Percentiles rank a stretch among this genome's conserved stretches.
phyloP scores from a whole-genome alignment of 1,140 invertebrate species.

The Bombus waltoni region DNA sequence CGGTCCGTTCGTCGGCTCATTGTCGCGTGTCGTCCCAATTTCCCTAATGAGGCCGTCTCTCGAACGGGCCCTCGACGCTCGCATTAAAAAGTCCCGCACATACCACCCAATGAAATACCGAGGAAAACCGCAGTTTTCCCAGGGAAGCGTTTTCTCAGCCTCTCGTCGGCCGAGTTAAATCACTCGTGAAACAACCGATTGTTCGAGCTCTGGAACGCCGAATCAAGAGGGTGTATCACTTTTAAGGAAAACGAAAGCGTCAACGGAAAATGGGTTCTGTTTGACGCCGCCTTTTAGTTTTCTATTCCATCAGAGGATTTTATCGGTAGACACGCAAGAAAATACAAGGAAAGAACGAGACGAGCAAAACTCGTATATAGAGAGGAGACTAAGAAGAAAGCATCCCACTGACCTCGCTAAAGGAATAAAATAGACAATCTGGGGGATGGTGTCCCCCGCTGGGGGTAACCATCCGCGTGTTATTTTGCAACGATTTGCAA shows the following conservation, averaged over 20 bases:
- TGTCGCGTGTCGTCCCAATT: conserved; percentile 70
- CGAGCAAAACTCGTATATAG: too few species aligned
- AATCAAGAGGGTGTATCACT: background rate
- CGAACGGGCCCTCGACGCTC: conserved; percentile 42
- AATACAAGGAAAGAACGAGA: too few species aligned
- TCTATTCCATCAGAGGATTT: too few species aligned
- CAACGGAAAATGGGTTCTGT: background rate
- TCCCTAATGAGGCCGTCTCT: conserved; percentile 68
- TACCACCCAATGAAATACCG: background rate
- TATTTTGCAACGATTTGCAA: too few species aligned
- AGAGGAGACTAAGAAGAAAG: too few species aligned
- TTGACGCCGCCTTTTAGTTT: too few species aligned
- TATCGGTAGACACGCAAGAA: too few species aligned
- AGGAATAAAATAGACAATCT: too few species aligned
- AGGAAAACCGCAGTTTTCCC: background rate
- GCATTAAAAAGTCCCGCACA: conserved; percentile 51
- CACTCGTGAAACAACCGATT: conserved; percentile 5
- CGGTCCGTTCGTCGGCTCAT: conserved; percentile 60
- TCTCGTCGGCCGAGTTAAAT: background rate
- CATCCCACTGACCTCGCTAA: too few species aligned
- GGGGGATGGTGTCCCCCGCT: too few species aligned
- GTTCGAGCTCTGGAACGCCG: background rate
- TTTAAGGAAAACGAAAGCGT: background rate
- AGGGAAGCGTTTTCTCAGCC: background rate
- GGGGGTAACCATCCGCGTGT: too few species aligned